A percentile compares a stretch with the other conserved stretches of the same genome.
Evolutionary conservation across 2,797 vertebrate species (phyloP).

Genomic region (Muraenolepis orangiensis): DNA sequence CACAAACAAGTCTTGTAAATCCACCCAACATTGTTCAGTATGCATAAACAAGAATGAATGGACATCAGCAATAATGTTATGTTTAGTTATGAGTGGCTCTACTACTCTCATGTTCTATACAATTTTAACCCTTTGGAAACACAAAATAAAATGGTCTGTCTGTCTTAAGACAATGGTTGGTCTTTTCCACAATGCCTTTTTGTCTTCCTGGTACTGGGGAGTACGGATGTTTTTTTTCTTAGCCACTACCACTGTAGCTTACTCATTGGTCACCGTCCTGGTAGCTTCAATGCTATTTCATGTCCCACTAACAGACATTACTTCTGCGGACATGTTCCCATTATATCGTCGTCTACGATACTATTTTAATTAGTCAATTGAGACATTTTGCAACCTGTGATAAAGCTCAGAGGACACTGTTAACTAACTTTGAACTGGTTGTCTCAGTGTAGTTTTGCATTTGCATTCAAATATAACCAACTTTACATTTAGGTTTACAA

Average conservation of each 20-base stretch:
- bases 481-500: too few relatives aligned
- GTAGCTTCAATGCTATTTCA: neutral
- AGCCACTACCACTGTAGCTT: neutral
- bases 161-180: conserved; percentile 65
- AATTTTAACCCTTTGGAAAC: conserved; percentile 32
- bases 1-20: neutral
- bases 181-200: conserved; percentile 57
- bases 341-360: neutral
- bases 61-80: conserved; percentile 35
- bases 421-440: neutral
- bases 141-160: conserved; percentile 47
- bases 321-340: neutral
- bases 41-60: conserved; percentile 32
- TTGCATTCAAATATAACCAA: too few relatives aligned
- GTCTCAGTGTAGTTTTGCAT: neutral
- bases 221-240: conserved; percentile 23
- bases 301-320: neutral
- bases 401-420: neutral
- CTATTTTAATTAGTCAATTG: neutral
- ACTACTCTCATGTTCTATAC: conserved; percentile 49
- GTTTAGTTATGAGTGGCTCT: conserved; percentile 19
- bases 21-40: neutral
- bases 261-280: neutral
- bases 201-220: conserved; percentile 77
- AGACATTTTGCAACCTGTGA: neutral